Percentiles rank a stretch among this genome's conserved stretches.
Evolutionary conservation across 2,113 vertebrate species (phyloP).

Genomic region (Heterotis niloticus): DNA sequence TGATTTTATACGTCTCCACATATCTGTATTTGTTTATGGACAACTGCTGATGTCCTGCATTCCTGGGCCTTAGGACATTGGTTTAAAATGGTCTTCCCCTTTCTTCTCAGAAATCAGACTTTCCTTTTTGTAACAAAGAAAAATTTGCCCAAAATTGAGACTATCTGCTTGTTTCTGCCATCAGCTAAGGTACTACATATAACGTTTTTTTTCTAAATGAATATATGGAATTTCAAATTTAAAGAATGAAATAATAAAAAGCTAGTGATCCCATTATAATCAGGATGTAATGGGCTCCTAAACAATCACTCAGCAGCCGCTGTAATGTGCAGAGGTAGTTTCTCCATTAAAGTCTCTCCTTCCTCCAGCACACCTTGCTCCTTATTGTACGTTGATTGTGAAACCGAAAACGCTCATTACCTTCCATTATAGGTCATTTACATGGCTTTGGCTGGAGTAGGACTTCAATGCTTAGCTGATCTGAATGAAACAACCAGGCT

Average conservation of each 20-base stretch:
- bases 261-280: neutral
- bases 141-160: too few relatives aligned
- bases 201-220: too few relatives aligned
- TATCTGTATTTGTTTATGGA: too few relatives aligned
- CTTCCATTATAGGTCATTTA: constrained; percentile 64
- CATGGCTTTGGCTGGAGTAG: constrained; percentile 57
- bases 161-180: too few relatives aligned
- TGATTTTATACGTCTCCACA: too few relatives aligned
- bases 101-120: too few relatives aligned
- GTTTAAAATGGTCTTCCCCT: too few relatives aligned
- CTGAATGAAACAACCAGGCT: constrained; percentile 52
- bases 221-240: neutral
- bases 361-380: constrained; percentile 37
- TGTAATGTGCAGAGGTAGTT: constrained; percentile 39
- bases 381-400: constrained; percentile 60
- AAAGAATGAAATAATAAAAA: neutral
- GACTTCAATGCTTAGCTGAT: constrained; percentile 59
- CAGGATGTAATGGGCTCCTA: constrained; percentile 11
- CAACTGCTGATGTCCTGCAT: too few relatives aligned
- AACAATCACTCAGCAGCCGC: neutral
- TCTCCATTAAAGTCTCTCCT: constrained; percentile 35
- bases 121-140: too few relatives aligned
- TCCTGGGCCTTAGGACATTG: too few relatives aligned
- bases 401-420: constrained; percentile 63
- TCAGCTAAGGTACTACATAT: too few relatives aligned